Evolutionary conservation across 2,113 vertebrate genomes (phyloP).

Genomic region (Casuarius casuarius): DNA sequence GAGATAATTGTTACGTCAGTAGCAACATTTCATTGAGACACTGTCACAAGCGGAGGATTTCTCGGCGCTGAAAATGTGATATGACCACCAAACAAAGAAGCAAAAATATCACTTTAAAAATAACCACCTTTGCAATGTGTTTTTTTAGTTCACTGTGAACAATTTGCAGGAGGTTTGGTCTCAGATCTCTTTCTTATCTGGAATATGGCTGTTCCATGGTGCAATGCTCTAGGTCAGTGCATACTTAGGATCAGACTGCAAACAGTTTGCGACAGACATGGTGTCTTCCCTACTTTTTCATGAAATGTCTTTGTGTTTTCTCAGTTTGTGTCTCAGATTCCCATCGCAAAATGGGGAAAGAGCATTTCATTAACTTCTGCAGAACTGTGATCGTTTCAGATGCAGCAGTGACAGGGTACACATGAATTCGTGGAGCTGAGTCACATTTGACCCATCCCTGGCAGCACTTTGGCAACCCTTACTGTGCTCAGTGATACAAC

Average conservation of each 20-base stretch:
- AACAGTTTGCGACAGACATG: neutral
- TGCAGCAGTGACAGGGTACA: neutral
- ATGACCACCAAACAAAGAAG: conserved; percentile 25
- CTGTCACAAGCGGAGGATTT: neutral
- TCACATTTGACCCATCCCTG: neutral
- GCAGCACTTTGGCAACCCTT: neutral
- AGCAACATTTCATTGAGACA: conserved; percentile 59
- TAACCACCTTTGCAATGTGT: neutral
- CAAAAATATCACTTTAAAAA: conserved; percentile 27
- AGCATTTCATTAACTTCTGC: neutral
- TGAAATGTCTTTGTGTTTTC: neutral
- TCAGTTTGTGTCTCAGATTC: neutral
- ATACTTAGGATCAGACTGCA: neutral
- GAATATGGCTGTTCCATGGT: neutral
- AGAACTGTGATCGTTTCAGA: neutral
- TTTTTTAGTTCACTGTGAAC: conserved; percentile 6
- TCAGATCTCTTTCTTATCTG: neutral
- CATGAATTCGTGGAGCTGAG: neutral
- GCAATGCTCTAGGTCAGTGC: neutral
- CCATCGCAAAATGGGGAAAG: neutral
- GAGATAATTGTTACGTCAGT: conserved; percentile 65
- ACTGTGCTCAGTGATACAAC: neutral
- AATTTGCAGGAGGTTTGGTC: neutral
- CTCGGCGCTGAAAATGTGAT: conserved; percentile 54
- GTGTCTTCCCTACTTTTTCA: neutral